phyloP scores from a whole-genome alignment of 2,113 vertebrate species.

The Tichodroma muraria region DNA sequence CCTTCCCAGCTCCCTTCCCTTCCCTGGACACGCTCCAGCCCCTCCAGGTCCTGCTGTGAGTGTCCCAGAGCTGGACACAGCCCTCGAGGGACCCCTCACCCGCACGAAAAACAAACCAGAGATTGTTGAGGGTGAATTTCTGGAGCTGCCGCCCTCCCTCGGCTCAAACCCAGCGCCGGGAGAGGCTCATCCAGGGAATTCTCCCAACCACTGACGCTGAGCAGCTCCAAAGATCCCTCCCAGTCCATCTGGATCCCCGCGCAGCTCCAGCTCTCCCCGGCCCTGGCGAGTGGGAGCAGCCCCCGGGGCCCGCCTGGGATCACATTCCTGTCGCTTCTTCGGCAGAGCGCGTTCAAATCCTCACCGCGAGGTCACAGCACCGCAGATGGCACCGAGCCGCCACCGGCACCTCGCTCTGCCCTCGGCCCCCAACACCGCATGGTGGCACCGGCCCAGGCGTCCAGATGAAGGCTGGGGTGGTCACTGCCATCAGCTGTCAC shows the following conservation, averaged over 20 bases:
- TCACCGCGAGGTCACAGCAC: rapidly evolving
- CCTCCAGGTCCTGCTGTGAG: too few species aligned
- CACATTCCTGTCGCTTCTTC: background rate
- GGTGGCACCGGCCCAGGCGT: background rate
- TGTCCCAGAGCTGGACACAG: too few species aligned
- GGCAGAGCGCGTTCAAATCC: background rate
- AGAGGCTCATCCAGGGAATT: background rate
- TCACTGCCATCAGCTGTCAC: background rate
- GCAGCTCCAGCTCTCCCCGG: background rate
- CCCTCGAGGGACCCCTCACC: background rate
- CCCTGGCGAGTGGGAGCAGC: background rate
- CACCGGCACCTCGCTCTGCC: too few species aligned
- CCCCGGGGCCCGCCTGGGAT: background rate
- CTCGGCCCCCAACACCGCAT: background rate
- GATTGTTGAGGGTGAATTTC: background rate
- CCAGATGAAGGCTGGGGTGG: background rate
- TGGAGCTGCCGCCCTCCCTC: background rate
- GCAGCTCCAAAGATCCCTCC: background rate
- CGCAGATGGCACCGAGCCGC: background rate
- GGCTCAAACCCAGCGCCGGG: background rate
- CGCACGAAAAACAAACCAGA: background rate
- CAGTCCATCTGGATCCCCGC: background rate
- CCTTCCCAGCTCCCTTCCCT: too few species aligned
- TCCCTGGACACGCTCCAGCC: too few species aligned
- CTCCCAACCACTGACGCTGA: background rate